Evolutionary conservation across 2,888 invertebrate genomes (phyloP).

Genomic region (Cyaniris semiargus): DNA sequence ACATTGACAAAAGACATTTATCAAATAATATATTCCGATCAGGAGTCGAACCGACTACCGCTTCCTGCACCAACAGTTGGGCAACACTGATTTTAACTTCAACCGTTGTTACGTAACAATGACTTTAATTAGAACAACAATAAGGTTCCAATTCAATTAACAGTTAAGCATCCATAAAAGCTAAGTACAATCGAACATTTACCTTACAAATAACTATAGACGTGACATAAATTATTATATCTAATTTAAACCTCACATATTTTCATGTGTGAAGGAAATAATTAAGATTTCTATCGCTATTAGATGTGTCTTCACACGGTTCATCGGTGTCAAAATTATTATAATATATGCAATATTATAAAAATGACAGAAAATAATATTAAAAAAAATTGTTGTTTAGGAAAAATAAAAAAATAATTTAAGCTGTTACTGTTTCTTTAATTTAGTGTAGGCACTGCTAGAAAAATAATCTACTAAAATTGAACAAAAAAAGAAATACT

Average conservation of each 20-base stretch:
- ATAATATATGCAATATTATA: neutral
- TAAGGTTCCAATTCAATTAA: slow-evolving; percentile 4
- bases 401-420: neutral
- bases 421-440: too few species aligned
- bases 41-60: slow-evolving; percentile 71
- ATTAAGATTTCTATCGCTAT: slow-evolving; percentile 23
- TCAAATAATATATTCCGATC: slow-evolving; percentile 59
- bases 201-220: slow-evolving; percentile 24
- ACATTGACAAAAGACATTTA: slow-evolving; percentile 42
- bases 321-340: neutral
- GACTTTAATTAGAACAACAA: neutral
- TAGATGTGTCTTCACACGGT: neutral
- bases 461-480: neutral
- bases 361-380: neutral
- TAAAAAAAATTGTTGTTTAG: neutral
- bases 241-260: neutral
- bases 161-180: neutral
- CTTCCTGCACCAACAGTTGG: slow-evolving; percentile 63
- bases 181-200: slow-evolving; percentile 27
- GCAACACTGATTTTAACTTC: slow-evolving; percentile 45
- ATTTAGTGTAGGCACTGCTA: neutral
- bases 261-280: slow-evolving; percentile 15
- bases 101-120: neutral
- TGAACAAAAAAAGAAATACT: neutral
- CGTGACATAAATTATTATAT: slow-evolving; percentile 25